A percentile compares a stretch with the other conserved stretches of the same genome.
These are phyloP conservation scores for Synergus umbraculus DNA, from an alignment of 2,888 invertebrate species.

Conservation along the genomic window DNA sequence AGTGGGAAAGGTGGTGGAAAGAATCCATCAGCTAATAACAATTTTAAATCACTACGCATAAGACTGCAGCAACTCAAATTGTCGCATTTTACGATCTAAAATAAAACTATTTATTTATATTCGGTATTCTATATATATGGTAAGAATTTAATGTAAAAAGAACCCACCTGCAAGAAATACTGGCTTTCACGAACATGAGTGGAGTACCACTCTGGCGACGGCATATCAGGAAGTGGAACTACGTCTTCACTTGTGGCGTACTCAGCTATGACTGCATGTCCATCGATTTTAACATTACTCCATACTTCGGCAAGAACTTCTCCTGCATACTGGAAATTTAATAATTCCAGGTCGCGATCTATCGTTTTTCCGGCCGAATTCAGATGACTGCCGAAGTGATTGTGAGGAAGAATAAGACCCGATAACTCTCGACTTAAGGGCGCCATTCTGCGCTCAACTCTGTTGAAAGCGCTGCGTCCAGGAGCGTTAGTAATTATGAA, in stretches of 20 bases:
- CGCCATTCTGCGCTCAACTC: constrained; percentile 67
- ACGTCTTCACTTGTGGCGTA: constrained; percentile 55
- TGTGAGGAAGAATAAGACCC: constrained; percentile 64
- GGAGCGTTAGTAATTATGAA: constrained; percentile 63
- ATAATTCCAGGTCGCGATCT: constrained; percentile 65
- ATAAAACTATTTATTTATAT: neutral
- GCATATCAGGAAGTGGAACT: constrained; percentile 40
- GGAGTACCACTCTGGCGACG: constrained; percentile 29
- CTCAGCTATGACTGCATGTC: constrained; percentile 52
- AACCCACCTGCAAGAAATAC: constrained; percentile 31
- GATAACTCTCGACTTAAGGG: constrained; percentile 62
- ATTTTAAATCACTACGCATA: constrained; percentile 44
- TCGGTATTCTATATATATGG: neutral
- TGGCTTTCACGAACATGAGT: constrained; percentile 43
- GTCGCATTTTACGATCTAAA: neutral
- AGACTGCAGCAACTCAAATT: constrained; percentile 51
- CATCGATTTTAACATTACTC: constrained; percentile 63
- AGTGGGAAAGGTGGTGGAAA: constrained; percentile 43
- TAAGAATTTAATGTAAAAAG: neutral
- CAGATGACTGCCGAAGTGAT: constrained; percentile 64
- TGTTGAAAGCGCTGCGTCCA: constrained; percentile 67
- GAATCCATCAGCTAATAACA: constrained; percentile 40
- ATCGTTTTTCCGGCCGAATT: constrained; percentile 61
- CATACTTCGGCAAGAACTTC: constrained; percentile 68
- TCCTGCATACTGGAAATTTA: constrained; percentile 69